A percentile compares a stretch with the other conserved stretches of the same genome.
Evolutionary conservation across 2,888 invertebrate species (phyloP).

Genomic region (Drosophila atripex): DNA sequence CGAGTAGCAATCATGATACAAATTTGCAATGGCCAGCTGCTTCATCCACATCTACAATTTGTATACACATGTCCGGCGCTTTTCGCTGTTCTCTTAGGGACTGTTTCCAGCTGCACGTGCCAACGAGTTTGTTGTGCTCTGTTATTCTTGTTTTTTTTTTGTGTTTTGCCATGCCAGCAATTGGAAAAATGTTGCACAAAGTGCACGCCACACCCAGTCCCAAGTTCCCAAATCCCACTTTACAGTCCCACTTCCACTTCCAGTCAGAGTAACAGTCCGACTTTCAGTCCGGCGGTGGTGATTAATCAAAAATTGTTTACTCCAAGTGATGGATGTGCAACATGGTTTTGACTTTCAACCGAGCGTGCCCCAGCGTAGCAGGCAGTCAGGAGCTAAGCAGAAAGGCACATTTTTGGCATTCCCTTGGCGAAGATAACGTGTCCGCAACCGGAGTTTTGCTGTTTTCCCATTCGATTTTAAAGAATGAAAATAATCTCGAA

Average conservation of each 20-base stretch:
- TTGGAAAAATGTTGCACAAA: constrained; percentile 74
- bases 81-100: constrained; percentile 52
- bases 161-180: constrained; percentile 56
- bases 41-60: constrained; percentile 63
- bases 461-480: background rate
- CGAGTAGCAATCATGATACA: constrained; percentile 75
- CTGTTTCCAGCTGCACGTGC: constrained; percentile 60
- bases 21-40: constrained; percentile 62
- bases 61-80: constrained; percentile 57
- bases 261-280: background rate
- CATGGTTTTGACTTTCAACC: constrained; percentile 71
- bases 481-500: background rate
- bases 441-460: background rate
- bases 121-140: constrained; percentile 39
- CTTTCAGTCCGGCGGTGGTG: constrained; percentile 54
- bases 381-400: constrained; percentile 59
- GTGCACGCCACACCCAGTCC: constrained; percentile 49
- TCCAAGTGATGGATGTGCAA: constrained; percentile 79
- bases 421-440: constrained; percentile 18
- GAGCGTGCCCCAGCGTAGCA: constrained; percentile 48
- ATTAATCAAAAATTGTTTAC: constrained; percentile 81
- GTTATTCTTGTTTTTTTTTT: constrained; percentile 13
- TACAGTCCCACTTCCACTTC: constrained; percentile 1
- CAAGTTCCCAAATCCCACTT: constrained; percentile 2
- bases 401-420: constrained; percentile 50